A percentile compares a stretch with the other conserved stretches of the same genome.
These are phyloP conservation scores for Drosophila antonietae DNA, from an alignment of 2,888 invertebrate genomes.

Conservation along the genomic window DNA sequence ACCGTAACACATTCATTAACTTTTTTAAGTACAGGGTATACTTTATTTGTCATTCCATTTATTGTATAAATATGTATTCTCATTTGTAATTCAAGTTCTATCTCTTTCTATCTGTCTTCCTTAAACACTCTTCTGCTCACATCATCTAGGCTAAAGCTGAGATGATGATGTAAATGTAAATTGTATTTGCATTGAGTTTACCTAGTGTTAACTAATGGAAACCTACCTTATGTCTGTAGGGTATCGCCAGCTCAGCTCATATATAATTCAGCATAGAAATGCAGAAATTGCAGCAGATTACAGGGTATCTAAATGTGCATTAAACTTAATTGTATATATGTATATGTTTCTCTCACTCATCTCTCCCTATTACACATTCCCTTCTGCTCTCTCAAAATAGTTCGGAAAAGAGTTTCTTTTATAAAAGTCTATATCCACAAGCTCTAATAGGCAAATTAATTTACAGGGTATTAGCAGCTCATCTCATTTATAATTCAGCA, in stretches of 20 bases:
- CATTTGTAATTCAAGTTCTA: not conserved
- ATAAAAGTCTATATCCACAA: not conserved
- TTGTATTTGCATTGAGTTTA: not conserved
- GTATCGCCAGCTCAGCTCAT: not conserved
- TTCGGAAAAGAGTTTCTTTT: too few relatives aligned
- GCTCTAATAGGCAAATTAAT: not conserved
- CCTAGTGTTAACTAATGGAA: not conserved
- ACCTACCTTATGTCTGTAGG: not conserved
- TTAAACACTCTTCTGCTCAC: not conserved
- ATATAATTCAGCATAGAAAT: constrained; percentile 9
- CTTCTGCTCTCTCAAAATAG: not conserved
- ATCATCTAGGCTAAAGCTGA: not conserved
- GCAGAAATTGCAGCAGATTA: constrained; percentile 8
- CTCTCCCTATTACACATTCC: not conserved
- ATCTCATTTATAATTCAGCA: constrained; percentile 6
- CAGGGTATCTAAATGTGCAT: not conserved
- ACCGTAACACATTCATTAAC: rapidly evolving
- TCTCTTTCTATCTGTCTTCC: not conserved
- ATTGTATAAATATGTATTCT: not conserved
- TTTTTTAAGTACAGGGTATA: not conserved
- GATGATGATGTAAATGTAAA: not conserved
- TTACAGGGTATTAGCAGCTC: not conserved
- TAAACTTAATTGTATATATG: not conserved
- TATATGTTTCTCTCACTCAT: not conserved
- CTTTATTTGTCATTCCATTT: not conserved